These are phyloP conservation scores for Heliopora coerulea DNA, from an alignment of 92 coral and sea anemone species.

Conservation along the genomic window DNA sequence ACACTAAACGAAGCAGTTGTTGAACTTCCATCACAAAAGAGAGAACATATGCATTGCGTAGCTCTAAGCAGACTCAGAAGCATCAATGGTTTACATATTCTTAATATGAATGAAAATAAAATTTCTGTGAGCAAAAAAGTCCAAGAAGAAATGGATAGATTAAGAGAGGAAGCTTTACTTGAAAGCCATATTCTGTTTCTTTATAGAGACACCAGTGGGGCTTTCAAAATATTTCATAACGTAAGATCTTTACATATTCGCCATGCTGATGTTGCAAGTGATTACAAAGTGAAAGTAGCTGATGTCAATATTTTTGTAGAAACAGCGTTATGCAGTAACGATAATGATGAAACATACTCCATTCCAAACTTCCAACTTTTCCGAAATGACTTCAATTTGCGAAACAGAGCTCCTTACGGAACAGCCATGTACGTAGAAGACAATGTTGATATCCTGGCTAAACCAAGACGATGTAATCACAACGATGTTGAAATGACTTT, in stretches of 20 bases:
- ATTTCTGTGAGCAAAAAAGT: conserved; percentile 31
- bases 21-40: conserved; percentile 45
- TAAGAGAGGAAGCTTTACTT: conserved; percentile 20
- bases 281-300: conserved; percentile 12
- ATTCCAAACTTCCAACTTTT: conserved; percentile 38
- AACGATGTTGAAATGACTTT: conserved; percentile 51
- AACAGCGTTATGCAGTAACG: neutral
- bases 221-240: conserved; percentile 7
- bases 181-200: conserved; percentile 1
- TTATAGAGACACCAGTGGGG: neutral
- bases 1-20: conserved; percentile 54
- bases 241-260: neutral
- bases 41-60: conserved; percentile 44
- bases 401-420: conserved; percentile 26
- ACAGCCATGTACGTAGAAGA: conserved; percentile 29
- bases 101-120: conserved; percentile 36
- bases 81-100: conserved; percentile 24
- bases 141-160: conserved; percentile 35
- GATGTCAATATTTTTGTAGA: conserved; percentile 9
- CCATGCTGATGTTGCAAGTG: conserved; percentile 13
- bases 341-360: conserved; percentile 42
- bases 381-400: conserved; percentile 4
- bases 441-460: neutral
- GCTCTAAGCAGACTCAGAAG: conserved; percentile 25
- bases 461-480: neutral